A percentile compares a stretch with the other conserved stretches of the same genome.
Conservation (phyloP, 2,113 vertebrate genomes). For the Zosterops hypoxanthus region DNA sequence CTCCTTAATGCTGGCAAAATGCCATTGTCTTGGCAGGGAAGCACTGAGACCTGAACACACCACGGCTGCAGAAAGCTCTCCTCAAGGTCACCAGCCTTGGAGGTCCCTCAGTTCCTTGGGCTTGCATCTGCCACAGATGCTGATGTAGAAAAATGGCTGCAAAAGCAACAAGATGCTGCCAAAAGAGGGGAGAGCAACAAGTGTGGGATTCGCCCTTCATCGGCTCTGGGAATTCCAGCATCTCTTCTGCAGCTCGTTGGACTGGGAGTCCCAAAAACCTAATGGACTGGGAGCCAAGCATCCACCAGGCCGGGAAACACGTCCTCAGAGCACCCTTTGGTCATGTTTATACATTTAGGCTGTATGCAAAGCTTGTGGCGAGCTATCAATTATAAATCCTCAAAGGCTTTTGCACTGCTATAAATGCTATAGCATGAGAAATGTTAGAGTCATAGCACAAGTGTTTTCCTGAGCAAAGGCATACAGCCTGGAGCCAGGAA, state of each 20-base stretch:
- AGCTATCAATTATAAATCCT: neutral
- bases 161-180: neutral
- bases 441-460: neutral
- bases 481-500: slow-evolving; percentile 2
- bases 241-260: neutral
- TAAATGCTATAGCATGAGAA: neutral
- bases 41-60: neutral
- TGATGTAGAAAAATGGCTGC: neutral
- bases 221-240: neutral
- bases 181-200: neutral
- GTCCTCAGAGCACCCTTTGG: neutral
- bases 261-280: neutral
- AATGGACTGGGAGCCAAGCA: neutral
- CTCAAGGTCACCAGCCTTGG: neutral
- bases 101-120: neutral
- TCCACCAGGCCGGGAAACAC: neutral
- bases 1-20: neutral
- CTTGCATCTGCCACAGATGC: neutral
- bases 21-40: neutral
- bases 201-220: neutral
- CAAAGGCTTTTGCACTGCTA: neutral
- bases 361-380: neutral
- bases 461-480: neutral
- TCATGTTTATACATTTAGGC: neutral
- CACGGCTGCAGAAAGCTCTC: neutral